These are phyloP conservation scores for Crepidodera aurea DNA, from an alignment of 2,888 invertebrate genomes.

Conservation along the genomic window DNA sequence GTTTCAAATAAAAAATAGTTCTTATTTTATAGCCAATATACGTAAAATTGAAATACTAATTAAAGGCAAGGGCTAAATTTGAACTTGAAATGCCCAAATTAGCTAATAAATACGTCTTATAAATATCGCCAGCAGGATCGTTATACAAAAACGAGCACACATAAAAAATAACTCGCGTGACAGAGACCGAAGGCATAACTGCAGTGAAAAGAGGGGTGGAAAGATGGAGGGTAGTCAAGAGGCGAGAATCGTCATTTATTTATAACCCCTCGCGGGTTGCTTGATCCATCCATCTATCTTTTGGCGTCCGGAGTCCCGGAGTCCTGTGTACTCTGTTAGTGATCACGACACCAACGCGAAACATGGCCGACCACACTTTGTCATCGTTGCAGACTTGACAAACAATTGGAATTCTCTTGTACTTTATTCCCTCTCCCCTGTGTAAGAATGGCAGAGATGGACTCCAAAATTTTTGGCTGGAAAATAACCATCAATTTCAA, in stretches of 20 bases:
- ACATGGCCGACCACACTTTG: conserved; percentile 54
- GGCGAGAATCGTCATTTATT: conserved; percentile 55
- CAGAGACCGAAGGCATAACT: not conserved
- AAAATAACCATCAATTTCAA: too few relatives aligned
- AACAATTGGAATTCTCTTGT: conserved; percentile 41
- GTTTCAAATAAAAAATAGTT: too few relatives aligned
- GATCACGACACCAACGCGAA: conserved; percentile 48
- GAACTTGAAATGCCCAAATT: too few relatives aligned
- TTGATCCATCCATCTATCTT: conserved; percentile 40
- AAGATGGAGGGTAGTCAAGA: conserved; percentile 40
- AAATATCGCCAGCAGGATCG: too few relatives aligned
- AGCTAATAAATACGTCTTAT: too few relatives aligned
- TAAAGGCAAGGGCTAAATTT: too few relatives aligned
- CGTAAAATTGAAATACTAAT: too few relatives aligned
- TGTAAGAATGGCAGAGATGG: not conserved
- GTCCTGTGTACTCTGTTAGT: conserved; percentile 46
- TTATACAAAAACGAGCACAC: too few relatives aligned
- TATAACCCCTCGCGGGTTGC: conserved; percentile 51
- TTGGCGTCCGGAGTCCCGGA: not conserved
- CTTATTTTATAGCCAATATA: too few relatives aligned
- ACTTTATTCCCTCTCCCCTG: conserved; percentile 18
- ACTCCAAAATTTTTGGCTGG: not conserved
- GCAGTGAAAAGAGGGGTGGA: not conserved
- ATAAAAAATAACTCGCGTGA: not conserved
- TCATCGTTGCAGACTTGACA: conserved; percentile 52